These are phyloP conservation scores for Abrostola triplasia DNA, from an alignment of 2,888 invertebrate genomes.

Conservation along the genomic window DNA sequence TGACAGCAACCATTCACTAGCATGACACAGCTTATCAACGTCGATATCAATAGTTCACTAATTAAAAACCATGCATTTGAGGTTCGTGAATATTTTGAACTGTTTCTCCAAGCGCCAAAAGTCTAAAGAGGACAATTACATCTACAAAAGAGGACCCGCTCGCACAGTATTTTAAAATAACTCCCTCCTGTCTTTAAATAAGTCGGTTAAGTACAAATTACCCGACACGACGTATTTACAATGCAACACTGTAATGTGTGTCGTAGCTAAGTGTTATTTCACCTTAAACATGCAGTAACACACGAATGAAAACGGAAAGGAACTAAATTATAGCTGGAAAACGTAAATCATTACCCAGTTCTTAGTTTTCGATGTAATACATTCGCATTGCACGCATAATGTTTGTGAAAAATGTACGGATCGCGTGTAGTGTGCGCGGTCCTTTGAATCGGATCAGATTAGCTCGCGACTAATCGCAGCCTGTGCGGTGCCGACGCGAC, in stretches of 20 bases:
- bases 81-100: too few relatives aligned
- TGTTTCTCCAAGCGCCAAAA: too few relatives aligned
- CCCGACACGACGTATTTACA: background rate
- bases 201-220: too few relatives aligned
- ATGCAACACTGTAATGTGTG: constrained; percentile 26
- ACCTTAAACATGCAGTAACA: constrained; percentile 21
- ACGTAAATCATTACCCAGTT: constrained; percentile 41
- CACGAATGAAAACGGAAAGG: constrained; percentile 32
- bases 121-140: too few relatives aligned
- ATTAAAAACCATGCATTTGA: too few relatives aligned
- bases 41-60: too few relatives aligned
- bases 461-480: constrained; percentile 67
- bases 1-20: too few relatives aligned
- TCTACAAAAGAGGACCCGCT: too few relatives aligned
- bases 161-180: too few relatives aligned
- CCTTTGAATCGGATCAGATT: constrained; percentile 48
- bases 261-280: constrained; percentile 35
- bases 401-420: constrained; percentile 48
- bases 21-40: too few relatives aligned
- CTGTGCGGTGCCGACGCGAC: constrained; percentile 47
- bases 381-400: constrained; percentile 46
- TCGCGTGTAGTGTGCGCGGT: constrained; percentile 43
- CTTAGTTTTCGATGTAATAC: constrained; percentile 40
- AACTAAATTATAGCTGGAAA: constrained; percentile 40
- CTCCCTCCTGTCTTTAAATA: too few relatives aligned